Evolutionary conservation across 2,888 invertebrate genomes (phyloP), one percentile per base, ranked within the genome.

Genomic region (Eustalomyia histrio): DNA sequence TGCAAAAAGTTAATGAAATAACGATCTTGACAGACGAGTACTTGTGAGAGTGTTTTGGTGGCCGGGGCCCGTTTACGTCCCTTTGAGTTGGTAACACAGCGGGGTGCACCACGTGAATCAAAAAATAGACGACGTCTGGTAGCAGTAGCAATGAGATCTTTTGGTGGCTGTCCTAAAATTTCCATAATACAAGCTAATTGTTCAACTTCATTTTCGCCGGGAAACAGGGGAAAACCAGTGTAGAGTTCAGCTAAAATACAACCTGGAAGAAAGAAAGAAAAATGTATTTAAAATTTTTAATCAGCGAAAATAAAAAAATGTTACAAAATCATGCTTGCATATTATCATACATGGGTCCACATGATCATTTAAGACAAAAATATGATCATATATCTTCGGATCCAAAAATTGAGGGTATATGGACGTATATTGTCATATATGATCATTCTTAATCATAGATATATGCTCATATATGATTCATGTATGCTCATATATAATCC

Each of bases 131-230:
- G 93, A 89, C 96, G 94, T 88, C 97, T 93, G 0, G 97, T 95
- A 43, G 98, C 97, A 83, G 94, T 94, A 83, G 94, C 93, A 83
- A 98, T 94, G 83, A 98, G 94, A 87, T 95, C 94, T 76, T 96
- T 95, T 1, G 98, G 97, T 2, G 99, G 98, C 84, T 95, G 92
- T 21, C 97, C 98, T 83, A 98, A 92, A 72, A 98, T 94, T 92
- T 99, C 98, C 97, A 99, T 98, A 87, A 98, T 96, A 91, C 98
- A 98, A 73, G 98, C 97, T 83, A 99, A 93, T 91, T 99, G 98
- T 89, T 98, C 99, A 80, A 97, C 95, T 92, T 99, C 98, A 89
- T 98, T 97, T 92, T 98, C 98, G 0, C 98, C 98, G 29, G 98
- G 98, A 91, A 98, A 98, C 79, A 99, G 92, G 0, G 98, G 98